phyloP scores from a whole-genome alignment of 2,797 vertebrate genomes.

The Enteromius anoplus region DNA sequence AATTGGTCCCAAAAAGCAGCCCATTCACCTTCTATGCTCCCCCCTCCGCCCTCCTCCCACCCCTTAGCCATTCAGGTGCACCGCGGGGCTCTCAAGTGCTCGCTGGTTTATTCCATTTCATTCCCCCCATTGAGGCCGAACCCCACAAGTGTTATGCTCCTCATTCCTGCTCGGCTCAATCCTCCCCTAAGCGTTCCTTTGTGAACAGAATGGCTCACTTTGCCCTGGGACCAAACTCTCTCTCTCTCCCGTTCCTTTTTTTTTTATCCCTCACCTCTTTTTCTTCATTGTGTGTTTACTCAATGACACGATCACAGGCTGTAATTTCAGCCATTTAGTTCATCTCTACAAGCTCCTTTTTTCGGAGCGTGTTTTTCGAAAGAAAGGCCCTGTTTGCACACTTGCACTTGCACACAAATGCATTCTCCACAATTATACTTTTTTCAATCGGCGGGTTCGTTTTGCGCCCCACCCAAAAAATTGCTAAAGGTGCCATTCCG shows the following conservation, averaged over 20 bases:
- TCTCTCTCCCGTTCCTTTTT: conserved; percentile 71
- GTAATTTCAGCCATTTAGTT: conserved; percentile 82
- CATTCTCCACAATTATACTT: conserved; percentile 34
- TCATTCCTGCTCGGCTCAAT: conserved; percentile 85
- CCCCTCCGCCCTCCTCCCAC: conserved; percentile 77
- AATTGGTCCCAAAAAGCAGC: conserved; percentile 99
- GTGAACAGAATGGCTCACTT: conserved; percentile 90
- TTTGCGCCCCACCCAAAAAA: neutral
- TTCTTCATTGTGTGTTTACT: conserved; percentile 85
- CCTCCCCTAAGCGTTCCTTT: conserved; percentile 86
- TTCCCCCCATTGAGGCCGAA: conserved; percentile 93
- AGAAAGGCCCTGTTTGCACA: conserved; percentile 69
- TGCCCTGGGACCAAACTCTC: conserved; percentile 85
- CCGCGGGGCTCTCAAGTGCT: conserved; percentile 97
- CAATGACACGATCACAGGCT: conserved; percentile 80
- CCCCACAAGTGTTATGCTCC: conserved; percentile 99
- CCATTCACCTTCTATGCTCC: conserved; percentile 97
- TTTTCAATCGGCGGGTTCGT: neutral
- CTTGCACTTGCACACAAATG: conserved; percentile 37
- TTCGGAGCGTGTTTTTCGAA: conserved; percentile 67
- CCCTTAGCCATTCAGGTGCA: conserved; percentile 94
- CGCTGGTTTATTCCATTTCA: conserved; percentile 99
- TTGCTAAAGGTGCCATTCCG: neutral
- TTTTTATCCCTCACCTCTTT: conserved; percentile 72
- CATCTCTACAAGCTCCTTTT: conserved; percentile 76